Percentiles rank a stretch among this genome's conserved stretches.
These are phyloP conservation scores for Pyxicephalus adspersus DNA, from an alignment of 2,113 vertebrate genomes.

Conservation along the genomic window DNA sequence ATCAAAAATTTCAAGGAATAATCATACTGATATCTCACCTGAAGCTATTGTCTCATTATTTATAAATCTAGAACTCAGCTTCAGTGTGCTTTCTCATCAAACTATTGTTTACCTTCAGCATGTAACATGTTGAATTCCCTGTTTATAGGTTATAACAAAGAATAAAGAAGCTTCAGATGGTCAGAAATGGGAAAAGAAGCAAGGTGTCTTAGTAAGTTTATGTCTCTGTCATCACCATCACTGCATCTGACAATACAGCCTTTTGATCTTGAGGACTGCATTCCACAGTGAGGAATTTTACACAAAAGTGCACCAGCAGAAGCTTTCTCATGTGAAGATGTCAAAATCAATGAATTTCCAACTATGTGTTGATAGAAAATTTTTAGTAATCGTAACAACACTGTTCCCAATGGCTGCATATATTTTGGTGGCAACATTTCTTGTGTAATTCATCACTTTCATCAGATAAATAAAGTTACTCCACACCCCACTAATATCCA, in stretches of 20 bases:
- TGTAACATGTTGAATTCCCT: conserved; percentile 55
- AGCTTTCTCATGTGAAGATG: conserved; percentile 51
- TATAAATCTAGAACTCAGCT: conserved; percentile 42
- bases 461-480: background rate
- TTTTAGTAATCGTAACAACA: conserved; percentile 45
- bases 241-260: conserved; percentile 30
- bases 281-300: conserved; percentile 47
- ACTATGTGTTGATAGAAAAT: conserved; percentile 46
- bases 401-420: conserved; percentile 23
- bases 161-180: conserved; percentile 39
- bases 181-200: conserved; percentile 1
- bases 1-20: background rate
- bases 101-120: conserved; percentile 51
- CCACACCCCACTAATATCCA: background rate
- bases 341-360: conserved; percentile 51
- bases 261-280: conserved; percentile 23
- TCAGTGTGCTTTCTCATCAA: conserved; percentile 42
- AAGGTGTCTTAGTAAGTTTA: conserved; percentile 31
- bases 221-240: conserved; percentile 24
- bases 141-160: conserved; percentile 44
- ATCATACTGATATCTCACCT: conserved; percentile 2
- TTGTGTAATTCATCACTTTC: conserved; percentile 21
- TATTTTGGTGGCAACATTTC: conserved; percentile 29
- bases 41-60: conserved; percentile 35
- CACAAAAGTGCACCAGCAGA: conserved; percentile 38